phyloP scores from a whole-genome alignment of 2,888 invertebrate species.

The Meiosimyza platycephala region DNA sequence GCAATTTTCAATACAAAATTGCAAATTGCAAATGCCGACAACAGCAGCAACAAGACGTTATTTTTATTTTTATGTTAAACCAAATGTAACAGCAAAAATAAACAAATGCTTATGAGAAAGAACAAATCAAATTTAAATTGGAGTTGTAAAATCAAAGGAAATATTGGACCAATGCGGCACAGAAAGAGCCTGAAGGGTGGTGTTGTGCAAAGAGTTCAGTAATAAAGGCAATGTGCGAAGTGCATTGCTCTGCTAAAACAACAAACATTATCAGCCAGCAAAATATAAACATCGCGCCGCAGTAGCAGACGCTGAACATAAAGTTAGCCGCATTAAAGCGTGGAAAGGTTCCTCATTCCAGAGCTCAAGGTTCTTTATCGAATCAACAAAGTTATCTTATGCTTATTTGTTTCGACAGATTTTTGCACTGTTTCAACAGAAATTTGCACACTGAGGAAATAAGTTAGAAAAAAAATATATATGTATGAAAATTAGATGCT shows the following conservation, averaged over 20 bases:
- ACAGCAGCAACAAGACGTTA: background rate
- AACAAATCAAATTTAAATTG: background rate
- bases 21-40: background rate
- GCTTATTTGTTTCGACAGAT: too few species aligned
- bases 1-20: background rate
- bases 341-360: too few species aligned
- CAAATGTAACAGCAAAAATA: background rate
- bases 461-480: too few species aligned
- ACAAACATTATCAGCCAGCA: background rate
- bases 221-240: background rate
- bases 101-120: background rate
- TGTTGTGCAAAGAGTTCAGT: background rate
- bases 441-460: too few species aligned
- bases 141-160: background rate
- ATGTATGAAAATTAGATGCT: too few species aligned
- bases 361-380: too few species aligned
- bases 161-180: background rate
- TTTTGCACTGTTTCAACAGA: too few species aligned
- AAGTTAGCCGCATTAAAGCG: too few species aligned
- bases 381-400: too few species aligned
- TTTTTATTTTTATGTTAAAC: too few species aligned
- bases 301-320: too few species aligned
- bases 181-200: background rate
- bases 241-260: background rate
- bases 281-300: background rate